Evolutionary conservation across 2,888 invertebrate genomes (phyloP).

Genomic region (Siphlonurus alternatus): DNA sequence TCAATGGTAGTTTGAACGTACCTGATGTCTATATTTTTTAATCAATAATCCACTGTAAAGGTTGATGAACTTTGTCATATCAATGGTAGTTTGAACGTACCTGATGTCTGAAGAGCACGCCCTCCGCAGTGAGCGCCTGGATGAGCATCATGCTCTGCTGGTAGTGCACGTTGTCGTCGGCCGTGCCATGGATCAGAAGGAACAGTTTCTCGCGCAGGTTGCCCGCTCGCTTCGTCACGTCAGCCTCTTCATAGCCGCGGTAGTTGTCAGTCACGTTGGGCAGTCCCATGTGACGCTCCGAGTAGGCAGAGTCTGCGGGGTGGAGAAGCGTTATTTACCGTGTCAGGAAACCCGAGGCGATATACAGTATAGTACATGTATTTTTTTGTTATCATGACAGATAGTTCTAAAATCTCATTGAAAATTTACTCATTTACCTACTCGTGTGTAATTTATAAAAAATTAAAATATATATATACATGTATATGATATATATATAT

Average conservation of each 20-base stretch:
- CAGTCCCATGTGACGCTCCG: conserved; percentile 75
- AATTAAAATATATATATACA: too few species aligned
- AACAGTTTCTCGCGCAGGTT: conserved; percentile 52
- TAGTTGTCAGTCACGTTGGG: conserved; percentile 44
- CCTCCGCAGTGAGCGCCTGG: conserved; percentile 60
- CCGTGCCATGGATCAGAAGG: conserved; percentile 58
- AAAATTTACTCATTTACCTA: too few species aligned
- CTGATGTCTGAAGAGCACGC: conserved; percentile 70
- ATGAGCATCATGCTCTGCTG: conserved; percentile 75
- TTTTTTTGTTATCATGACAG: too few species aligned
- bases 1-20: too few species aligned
- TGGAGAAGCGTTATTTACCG: conserved; percentile 7
- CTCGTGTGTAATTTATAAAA: too few species aligned
- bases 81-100: too few species aligned
- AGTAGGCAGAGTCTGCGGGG: conserved; percentile 67
- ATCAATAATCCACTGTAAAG: too few species aligned
- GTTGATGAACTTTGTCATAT: too few species aligned
- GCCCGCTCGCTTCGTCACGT: conserved; percentile 60
- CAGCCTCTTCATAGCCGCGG: conserved; percentile 54
- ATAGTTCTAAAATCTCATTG: too few species aligned
- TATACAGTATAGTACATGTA: too few species aligned
- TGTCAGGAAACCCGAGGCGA: too few species aligned
- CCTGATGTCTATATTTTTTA: conserved; percentile 39
- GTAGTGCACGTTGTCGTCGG: conserved; percentile 70
- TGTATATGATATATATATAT: too few species aligned